Evolutionary conservation across 2,797 vertebrate genomes (phyloP).

Genomic region (Discoglossus pictus): DNA sequence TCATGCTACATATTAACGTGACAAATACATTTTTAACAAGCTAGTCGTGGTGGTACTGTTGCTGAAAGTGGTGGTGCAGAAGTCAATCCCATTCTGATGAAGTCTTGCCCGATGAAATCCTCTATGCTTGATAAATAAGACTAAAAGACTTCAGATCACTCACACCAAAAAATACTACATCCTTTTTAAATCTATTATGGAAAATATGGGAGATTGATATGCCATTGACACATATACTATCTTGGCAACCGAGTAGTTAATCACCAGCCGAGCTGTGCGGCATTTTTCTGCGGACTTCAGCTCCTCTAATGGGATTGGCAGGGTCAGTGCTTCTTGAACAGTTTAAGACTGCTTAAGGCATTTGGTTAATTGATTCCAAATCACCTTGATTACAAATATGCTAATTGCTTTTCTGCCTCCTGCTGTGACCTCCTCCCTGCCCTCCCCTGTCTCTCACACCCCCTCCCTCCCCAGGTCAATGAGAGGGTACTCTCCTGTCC

Average conservation of each 20-base stretch:
- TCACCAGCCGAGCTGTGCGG: slow-evolving; percentile 28
- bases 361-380: slow-evolving; percentile 50
- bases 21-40: no score
- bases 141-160: no score
- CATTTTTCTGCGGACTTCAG: slow-evolving; percentile 39
- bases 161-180: no score
- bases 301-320: slow-evolving; percentile 50
- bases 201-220: no score
- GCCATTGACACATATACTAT: no score
- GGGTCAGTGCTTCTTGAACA: slow-evolving; percentile 52
- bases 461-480: slow-evolving; percentile 35
- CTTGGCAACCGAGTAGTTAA: slow-evolving; percentile 2
- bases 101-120: no score
- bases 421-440: slow-evolving; percentile 44
- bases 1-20: no score
- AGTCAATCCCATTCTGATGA: no score
- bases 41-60: no score
- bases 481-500: slow-evolving; percentile 44
- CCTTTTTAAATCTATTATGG: no score
- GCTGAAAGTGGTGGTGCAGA: no score
- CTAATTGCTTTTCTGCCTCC: slow-evolving; percentile 41
- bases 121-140: no score
- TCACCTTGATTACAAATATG: slow-evolving; percentile 49
- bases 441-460: slow-evolving; percentile 6
- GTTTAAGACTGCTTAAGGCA: slow-evolving; percentile 51